Evolutionary conservation across 2,113 vertebrate genomes (phyloP), one percentile per base, ranked within the genome.

Genomic region (Atherinomorus stipes): DNA sequence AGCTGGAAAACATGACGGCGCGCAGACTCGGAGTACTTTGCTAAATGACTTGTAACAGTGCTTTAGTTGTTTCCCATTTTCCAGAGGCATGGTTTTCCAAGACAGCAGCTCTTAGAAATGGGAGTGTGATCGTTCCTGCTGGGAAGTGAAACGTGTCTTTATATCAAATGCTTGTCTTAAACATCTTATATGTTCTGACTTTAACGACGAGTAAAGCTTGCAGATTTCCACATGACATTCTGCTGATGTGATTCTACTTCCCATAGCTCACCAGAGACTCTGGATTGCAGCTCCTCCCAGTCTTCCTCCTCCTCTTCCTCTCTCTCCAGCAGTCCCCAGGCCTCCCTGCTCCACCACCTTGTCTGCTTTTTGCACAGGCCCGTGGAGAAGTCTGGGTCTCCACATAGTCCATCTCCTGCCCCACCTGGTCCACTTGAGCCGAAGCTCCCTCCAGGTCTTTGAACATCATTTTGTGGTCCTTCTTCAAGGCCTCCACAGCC

Each of bases 391-490:
- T 96, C 92, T 94, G 95, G 0, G 89, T 94, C 90, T 97, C 97
- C 63, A 97, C 90, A 56, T 95, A 96, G 80, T 99, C 97, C 79
- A 98, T 94, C 78, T 98, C 96, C 0, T 94, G 80, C 85, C 99
- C 98, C 71, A 96, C 87, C 0, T 95, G 93, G 50, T 97, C 95
- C 80, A 98, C 91, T 0, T 93, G 91, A 25, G 92, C 91, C 0
- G 91, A 92, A 0, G 95, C 87, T 2, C 81, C 93, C 70, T 96
- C 95, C 0, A 96, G 88, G 85, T 98, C 96, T 0, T 88, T 84
- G 50, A 92, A 86, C 67, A 98, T 91, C 0, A 70, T 67, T 49
- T 91, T 86, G 22, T 96, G 93, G 37, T 97, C 95, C 68, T 94
- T 96, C 83, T 91, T 95, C 0, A 96, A 90, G 1, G 92, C 90